phyloP scores from a whole-genome alignment of 1,140 invertebrate genomes.

The Parasteatoda tepidariorum region DNA sequence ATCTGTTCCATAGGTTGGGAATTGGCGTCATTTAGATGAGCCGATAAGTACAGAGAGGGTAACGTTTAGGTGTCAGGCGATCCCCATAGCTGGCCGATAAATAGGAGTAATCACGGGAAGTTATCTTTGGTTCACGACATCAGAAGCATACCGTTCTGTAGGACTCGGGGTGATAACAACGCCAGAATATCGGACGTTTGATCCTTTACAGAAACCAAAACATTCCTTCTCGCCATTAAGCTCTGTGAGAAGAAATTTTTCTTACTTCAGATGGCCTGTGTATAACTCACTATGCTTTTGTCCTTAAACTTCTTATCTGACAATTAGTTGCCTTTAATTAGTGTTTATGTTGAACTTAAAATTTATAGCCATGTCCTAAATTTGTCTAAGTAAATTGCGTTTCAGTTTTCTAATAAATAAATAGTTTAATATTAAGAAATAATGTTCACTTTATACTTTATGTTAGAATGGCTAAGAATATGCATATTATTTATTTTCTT shows the following conservation, averaged over 20 bases:
- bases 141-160: constrained; percentile 14
- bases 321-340: too few relatives aligned
- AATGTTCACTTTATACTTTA: too few relatives aligned
- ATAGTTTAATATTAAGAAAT: too few relatives aligned
- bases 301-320: too few relatives aligned
- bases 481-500: too few relatives aligned
- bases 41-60: constrained; percentile 20
- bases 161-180: constrained; percentile 25
- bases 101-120: constrained; percentile 37
- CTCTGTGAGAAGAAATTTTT: not conserved
- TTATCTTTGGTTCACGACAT: constrained; percentile 27
- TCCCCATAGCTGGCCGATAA: constrained; percentile 6
- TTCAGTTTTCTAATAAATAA: too few relatives aligned
- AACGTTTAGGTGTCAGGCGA: not conserved
- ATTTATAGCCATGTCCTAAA: too few relatives aligned
- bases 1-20: constrained; percentile 26
- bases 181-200: not conserved
- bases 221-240: not conserved
- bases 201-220: not conserved
- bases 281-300: too few relatives aligned
- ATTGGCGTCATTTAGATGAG: constrained; percentile 47
- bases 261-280: too few relatives aligned
- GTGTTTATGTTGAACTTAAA: too few relatives aligned
- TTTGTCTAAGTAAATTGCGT: too few relatives aligned
- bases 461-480: too few relatives aligned